A percentile compares a stretch with the other conserved stretches of the same genome.
phyloP scores from a whole-genome alignment of 2,113 vertebrate species.

The Capricornis sumatraensis region DNA sequence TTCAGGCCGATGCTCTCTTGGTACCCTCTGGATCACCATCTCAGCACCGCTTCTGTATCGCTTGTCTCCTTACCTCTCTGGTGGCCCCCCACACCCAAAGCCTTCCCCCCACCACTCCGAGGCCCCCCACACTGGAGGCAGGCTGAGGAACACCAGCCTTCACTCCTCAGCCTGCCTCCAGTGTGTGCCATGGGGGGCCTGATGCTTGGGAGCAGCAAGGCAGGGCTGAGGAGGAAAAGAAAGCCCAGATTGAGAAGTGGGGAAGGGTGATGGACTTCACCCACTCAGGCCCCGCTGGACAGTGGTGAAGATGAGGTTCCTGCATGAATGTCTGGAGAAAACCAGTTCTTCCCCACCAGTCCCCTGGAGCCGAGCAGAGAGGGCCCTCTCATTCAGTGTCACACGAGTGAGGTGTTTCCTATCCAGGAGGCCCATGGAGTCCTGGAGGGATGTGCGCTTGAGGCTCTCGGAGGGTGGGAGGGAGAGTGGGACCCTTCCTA shows the following conservation, averaged over 20 bases:
- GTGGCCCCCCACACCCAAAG: neutral
- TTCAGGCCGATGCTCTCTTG: neutral
- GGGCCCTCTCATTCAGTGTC: fast-evolving
- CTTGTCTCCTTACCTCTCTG: neutral
- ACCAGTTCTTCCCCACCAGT: neutral
- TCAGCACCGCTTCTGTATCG: neutral
- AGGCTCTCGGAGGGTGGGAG: neutral
- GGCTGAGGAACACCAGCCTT: neutral
- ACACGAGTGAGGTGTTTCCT: neutral
- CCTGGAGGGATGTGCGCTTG: neutral
- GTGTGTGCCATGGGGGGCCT: neutral
- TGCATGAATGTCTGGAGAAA: neutral
- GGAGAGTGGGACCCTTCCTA: neutral
- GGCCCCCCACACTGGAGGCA: neutral
- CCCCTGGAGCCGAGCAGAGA: neutral
- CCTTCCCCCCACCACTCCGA: neutral
- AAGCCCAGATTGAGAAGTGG: neutral
- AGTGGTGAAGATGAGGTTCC: neutral
- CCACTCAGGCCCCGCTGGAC: neutral
- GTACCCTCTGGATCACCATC: neutral
- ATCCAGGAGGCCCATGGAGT: neutral
- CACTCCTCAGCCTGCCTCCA: neutral
- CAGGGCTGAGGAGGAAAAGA: neutral
- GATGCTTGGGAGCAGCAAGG: neutral
- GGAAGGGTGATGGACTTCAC: neutral